phyloP scores from a whole-genome alignment of 2,797 vertebrate genomes.

The Hydrolagus colliei region DNA sequence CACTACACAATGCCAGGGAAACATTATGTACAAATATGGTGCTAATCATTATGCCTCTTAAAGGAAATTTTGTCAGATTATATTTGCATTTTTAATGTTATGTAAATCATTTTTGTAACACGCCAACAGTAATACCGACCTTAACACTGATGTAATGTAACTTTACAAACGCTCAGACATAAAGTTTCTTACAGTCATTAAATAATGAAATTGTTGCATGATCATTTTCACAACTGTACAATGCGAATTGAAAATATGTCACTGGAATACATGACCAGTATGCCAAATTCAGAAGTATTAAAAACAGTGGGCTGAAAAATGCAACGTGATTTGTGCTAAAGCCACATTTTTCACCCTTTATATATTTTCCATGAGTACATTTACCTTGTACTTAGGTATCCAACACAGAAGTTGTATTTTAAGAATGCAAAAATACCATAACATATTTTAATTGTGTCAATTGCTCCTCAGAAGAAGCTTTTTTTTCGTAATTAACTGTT shows the following conservation, averaged over 20 bases:
- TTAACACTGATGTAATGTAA: constrained; percentile 22
- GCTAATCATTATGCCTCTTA: constrained; percentile 6
- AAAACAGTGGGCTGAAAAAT: no score
- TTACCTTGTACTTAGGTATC: neutral
- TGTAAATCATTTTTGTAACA: constrained; percentile 12
- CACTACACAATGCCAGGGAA: constrained; percentile 15
- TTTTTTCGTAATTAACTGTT: neutral
- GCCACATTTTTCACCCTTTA: no score
- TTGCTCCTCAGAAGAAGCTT: no score
- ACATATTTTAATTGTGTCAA: no score
- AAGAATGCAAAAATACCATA: neutral
- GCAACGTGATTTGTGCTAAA: no score
- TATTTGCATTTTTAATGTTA: constrained; percentile 29
- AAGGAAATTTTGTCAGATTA: constrained; percentile 26
- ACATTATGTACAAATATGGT: neutral
- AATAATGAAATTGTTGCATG: neutral
- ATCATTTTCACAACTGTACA: constrained; percentile 10
- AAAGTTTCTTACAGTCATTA: constrained; percentile 8
- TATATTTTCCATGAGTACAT: neutral
- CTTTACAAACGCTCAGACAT: neutral
- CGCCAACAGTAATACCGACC: neutral
- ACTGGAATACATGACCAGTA: neutral
- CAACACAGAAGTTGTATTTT: constrained; percentile 13
- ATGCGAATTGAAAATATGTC: constrained; percentile 7
- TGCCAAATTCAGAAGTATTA: neutral